These are phyloP conservation scores for Caretta caretta DNA, from an alignment of 2,113 vertebrate genomes.

Conservation along the genomic window DNA sequence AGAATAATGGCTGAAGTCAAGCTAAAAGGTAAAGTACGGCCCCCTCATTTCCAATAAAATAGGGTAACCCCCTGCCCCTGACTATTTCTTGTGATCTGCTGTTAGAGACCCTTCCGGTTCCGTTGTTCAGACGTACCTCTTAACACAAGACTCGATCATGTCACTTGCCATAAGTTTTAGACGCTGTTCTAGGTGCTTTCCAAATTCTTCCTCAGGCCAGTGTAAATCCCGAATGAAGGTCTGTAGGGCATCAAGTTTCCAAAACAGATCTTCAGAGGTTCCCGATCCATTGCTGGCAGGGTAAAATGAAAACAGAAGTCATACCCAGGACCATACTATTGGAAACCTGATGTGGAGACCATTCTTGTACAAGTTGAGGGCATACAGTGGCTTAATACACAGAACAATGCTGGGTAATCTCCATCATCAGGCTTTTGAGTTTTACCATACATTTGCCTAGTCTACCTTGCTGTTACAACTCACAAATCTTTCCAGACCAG, in stretches of 20 bases:
- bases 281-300: slow-evolving; percentile 94
- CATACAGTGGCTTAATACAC: slow-evolving; percentile 82
- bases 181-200: slow-evolving; percentile 95
- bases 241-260: slow-evolving; percentile 98
- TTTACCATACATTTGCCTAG: slow-evolving; percentile 87
- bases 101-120: not conserved
- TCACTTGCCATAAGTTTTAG: slow-evolving; percentile 99
- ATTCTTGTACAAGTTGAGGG: slow-evolving; percentile 71
- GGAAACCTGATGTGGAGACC: slow-evolving; percentile 78
- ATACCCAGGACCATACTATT: slow-evolving; percentile 32
- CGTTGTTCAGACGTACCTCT: slow-evolving; percentile 80
- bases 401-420: slow-evolving; percentile 81
- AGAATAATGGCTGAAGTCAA: not conserved
- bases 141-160: slow-evolving; percentile 99
- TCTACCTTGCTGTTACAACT: slow-evolving; percentile 73
- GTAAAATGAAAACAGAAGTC: slow-evolving; percentile 74
- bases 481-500: slow-evolving; percentile 79
- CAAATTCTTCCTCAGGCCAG: slow-evolving; percentile 99
- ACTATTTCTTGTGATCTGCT: not conserved
- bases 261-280: slow-evolving; percentile 98
- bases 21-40: not conserved
- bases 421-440: slow-evolving; percentile 82
- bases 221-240: slow-evolving; percentile 98
- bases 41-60: not conserved
- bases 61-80: fast-evolving